Evolutionary conservation across 2,113 vertebrate genomes (phyloP).

Genomic region (Phylloscopus trochilus): DNA sequence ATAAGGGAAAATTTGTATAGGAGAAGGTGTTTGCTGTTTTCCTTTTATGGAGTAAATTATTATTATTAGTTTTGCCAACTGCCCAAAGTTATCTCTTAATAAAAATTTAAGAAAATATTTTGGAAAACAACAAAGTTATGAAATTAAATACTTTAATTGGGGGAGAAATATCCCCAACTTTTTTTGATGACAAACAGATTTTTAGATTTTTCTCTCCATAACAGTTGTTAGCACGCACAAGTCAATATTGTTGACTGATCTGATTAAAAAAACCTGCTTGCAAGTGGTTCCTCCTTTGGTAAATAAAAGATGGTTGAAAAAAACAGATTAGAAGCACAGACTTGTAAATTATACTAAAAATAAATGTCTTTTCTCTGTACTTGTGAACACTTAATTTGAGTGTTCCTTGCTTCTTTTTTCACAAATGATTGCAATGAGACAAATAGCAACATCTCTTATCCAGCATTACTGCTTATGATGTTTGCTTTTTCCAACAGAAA

Average conservation of each 20-base stretch:
- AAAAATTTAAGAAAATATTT: background rate
- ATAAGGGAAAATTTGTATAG: background rate
- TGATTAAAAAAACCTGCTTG: constrained; percentile 1
- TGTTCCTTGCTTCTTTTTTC: background rate
- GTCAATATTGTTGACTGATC: background rate
- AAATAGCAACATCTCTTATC: background rate
- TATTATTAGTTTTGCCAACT: background rate
- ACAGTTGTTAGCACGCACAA: background rate
- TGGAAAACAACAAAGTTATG: background rate
- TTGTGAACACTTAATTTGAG: background rate
- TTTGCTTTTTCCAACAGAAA: background rate
- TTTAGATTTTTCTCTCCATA: background rate
- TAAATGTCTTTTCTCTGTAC: background rate
- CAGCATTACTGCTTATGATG: background rate
- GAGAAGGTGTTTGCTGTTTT: background rate
- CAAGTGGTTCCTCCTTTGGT: background rate
- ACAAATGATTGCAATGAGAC: background rate
- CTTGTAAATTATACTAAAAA: background rate
- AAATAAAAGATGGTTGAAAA: constrained; percentile 11
- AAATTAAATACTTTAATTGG: background rate
- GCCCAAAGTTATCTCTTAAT: background rate
- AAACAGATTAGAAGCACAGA: background rate
- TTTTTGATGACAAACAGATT: background rate
- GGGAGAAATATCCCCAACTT: background rate
- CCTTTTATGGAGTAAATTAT: background rate